Evolutionary conservation across 2,113 vertebrate genomes (phyloP).

Genomic region (Acanthisitta chloris): DNA sequence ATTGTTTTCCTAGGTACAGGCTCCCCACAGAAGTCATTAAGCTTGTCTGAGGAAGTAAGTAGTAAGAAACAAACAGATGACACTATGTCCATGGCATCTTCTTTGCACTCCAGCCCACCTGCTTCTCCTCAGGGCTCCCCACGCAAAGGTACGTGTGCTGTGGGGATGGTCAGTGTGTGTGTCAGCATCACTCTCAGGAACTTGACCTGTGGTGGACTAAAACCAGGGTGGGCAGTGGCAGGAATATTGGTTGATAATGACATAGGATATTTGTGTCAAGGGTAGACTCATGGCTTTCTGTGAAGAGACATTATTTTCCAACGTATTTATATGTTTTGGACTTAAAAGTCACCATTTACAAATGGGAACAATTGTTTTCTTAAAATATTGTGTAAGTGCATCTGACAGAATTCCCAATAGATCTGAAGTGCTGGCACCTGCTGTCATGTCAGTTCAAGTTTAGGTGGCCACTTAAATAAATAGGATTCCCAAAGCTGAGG

Average conservation of each 20-base stretch:
- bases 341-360: neutral
- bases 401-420: neutral
- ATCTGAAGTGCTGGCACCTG: neutral
- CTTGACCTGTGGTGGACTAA: neutral
- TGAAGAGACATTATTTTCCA: neutral
- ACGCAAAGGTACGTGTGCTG: constrained; percentile 80
- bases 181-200: accelerated
- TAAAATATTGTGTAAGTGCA: neutral
- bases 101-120: constrained; percentile 88
- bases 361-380: neutral
- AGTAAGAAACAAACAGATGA: constrained; percentile 85
- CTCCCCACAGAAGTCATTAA: constrained; percentile 86
- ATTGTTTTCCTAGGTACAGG: constrained; percentile 70
- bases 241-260: neutral
- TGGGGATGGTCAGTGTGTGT: neutral
- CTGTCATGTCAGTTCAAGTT: neutral
- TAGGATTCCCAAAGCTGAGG: accelerated
- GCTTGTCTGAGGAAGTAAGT: constrained; percentile 80
- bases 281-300: neutral
- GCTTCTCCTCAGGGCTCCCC: constrained; percentile 91
- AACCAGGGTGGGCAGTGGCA: neutral
- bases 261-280: neutral
- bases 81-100: constrained; percentile 82
- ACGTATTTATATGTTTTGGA: neutral
- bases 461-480: neutral